Conservation (phyloP, 2,797 vertebrate species). For the Columba guinea region DNA sequence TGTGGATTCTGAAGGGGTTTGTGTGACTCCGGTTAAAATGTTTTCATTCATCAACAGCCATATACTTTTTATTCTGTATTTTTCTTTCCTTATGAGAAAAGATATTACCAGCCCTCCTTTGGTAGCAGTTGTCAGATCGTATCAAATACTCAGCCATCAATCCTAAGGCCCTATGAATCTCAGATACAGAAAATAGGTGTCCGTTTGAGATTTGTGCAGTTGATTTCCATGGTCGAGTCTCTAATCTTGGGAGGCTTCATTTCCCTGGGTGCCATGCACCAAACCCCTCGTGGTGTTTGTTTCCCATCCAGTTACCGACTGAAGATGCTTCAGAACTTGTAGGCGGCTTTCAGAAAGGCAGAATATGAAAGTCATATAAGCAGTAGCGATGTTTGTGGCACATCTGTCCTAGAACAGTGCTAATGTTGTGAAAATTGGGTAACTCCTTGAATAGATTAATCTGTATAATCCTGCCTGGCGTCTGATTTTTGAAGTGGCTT, state of each 20-base stretch:
- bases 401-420: background rate
- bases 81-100: background rate
- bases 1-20: background rate
- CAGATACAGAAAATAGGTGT: background rate
- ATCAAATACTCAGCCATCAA: background rate
- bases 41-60: background rate
- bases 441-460: background rate
- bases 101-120: background rate
- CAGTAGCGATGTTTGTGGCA: background rate
- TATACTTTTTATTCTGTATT: background rate
- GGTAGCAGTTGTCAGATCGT: background rate
- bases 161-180: background rate
- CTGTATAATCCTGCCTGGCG: background rate
- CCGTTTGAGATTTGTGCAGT: background rate
- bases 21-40: background rate
- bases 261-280: background rate
- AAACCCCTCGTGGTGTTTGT: background rate
- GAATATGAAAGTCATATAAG: background rate
- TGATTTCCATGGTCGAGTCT: background rate
- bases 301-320: background rate
- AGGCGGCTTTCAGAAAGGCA: background rate
- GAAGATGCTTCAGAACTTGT: background rate
- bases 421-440: background rate
- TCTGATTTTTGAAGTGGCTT: background rate
- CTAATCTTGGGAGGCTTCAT: background rate